phyloP scores from a whole-genome alignment of 23 tunicate genomes.

The Phallusia fumigata region DNA sequence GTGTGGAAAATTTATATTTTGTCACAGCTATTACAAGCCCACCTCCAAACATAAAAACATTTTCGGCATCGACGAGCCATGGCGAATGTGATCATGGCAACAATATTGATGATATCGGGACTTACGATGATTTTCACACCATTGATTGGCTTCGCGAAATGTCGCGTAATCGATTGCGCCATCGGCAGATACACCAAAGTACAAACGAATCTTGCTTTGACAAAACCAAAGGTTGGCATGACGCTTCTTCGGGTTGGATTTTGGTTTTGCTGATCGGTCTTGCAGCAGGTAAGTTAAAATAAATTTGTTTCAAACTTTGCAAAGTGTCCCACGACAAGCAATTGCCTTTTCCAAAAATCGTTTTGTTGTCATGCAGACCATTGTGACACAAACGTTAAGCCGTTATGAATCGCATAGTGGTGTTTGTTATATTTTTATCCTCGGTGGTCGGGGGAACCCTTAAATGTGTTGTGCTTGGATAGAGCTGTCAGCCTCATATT shows the following conservation, averaged over 20 bases:
- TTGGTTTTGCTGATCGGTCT: constrained; percentile 81
- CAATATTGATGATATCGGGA: constrained; percentile 41
- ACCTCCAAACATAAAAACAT: not conserved
- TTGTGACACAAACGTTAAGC: too few species aligned
- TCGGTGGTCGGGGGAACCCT: too few species aligned
- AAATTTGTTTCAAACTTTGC: too few species aligned
- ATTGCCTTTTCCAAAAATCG: too few species aligned
- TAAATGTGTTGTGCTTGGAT: too few species aligned
- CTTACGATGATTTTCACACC: constrained; percentile 81
- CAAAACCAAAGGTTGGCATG: constrained; percentile 43
- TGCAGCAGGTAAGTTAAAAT: constrained; percentile 54
- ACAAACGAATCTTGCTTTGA: constrained; percentile 35
- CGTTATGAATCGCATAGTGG: too few species aligned
- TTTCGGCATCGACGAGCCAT: not conserved
- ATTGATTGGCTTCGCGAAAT: constrained; percentile 95
- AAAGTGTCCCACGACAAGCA: too few species aligned
- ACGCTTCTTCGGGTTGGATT: constrained; percentile 88
- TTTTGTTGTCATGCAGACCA: too few species aligned
- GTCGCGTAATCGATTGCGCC: constrained; percentile 70
- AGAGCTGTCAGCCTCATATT: too few species aligned
- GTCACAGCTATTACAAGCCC: not conserved
- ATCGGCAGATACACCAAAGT: constrained; percentile 54
- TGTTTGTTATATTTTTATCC: too few species aligned
- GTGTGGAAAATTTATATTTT: not conserved
- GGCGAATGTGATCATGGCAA: not conserved